These are phyloP conservation scores for Periparus ater DNA, from an alignment of 2,797 vertebrate genomes.

Conservation along the genomic window DNA sequence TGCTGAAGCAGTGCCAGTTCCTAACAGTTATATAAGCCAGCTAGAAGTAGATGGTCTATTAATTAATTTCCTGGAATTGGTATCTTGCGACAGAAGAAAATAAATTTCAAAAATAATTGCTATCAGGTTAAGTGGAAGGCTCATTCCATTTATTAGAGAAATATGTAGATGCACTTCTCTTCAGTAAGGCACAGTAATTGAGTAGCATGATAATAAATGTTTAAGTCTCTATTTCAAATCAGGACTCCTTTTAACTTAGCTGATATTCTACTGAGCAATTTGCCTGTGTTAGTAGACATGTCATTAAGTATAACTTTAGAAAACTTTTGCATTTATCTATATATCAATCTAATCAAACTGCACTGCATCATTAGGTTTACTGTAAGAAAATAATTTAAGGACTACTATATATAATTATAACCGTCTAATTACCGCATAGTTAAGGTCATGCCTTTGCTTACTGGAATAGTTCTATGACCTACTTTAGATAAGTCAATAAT, in stretches of 20 bases:
- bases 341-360: neutral
- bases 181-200: neutral
- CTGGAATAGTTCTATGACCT: neutral
- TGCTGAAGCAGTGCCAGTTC: neutral
- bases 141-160: conserved; percentile 53
- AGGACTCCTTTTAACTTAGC: neutral
- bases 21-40: neutral
- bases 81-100: conserved; percentile 28
- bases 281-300: neutral
- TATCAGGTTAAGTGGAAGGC: conserved; percentile 27
- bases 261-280: neutral
- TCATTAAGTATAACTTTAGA: neutral
- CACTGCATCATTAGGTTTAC: neutral
- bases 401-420: neutral
- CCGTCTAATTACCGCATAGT: neutral
- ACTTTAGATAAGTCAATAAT: neutral
- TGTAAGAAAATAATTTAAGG: neutral
- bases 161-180: conserved; percentile 23
- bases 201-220: neutral
- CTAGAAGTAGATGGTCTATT: conserved; percentile 12
- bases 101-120: conserved; percentile 52
- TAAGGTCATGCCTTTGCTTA: neutral
- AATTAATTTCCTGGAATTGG: conserved; percentile 53
- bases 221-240: neutral
- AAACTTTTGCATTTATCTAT: neutral